phyloP scores from a whole-genome alignment of 2,797 vertebrate genomes.

The Urophycis tenuis region DNA sequence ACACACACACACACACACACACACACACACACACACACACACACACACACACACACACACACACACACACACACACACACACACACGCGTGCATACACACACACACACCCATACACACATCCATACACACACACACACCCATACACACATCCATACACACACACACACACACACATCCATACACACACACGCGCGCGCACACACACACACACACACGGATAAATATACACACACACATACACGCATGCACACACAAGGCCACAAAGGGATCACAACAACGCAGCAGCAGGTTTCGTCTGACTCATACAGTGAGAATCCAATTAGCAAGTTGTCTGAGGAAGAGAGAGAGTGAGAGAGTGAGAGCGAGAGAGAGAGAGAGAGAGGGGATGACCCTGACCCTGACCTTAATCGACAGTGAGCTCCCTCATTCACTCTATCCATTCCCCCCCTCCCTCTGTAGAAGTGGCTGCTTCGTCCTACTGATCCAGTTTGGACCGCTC shows the following conservation, averaged over 20 bases:
- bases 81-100: too few species aligned
- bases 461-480: slow-evolving; percentile 46
- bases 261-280: neutral
- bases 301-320: slow-evolving; percentile 50
- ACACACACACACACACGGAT: neutral
- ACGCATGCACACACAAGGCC: neutral
- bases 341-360: neutral
- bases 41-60: neutral
- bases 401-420: slow-evolving; percentile 49
- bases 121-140: neutral
- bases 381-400: slow-evolving; percentile 53
- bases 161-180: neutral
- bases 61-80: neutral
- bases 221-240: neutral
- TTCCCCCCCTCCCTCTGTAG: slow-evolving; percentile 31
- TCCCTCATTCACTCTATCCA: neutral
- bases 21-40: neutral
- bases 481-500: slow-evolving; percentile 54
- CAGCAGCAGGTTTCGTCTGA: slow-evolving; percentile 29
- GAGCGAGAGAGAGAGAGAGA: slow-evolving; percentile 31
- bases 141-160: neutral
- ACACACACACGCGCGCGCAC: too few species aligned
- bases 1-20: neutral
- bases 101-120: too few species aligned
- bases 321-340: slow-evolving; percentile 41